These are phyloP conservation scores for Paracyclopina nana DNA, from an alignment of 1,140 invertebrate species.

Conservation along the genomic window DNA sequence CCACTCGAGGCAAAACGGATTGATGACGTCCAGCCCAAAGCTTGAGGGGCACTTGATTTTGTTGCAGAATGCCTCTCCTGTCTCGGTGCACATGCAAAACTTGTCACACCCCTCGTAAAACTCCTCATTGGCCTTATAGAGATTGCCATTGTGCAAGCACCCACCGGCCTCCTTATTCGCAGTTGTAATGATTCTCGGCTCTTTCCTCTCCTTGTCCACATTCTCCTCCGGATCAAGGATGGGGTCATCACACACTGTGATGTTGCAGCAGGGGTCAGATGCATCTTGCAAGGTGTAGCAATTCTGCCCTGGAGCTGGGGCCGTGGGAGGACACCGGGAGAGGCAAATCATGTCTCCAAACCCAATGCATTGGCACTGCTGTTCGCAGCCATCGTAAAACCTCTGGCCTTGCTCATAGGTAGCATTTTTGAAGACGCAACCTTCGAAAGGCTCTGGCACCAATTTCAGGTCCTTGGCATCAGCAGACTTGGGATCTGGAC, in stretches of 20 bases:
- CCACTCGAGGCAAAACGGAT: conserved; percentile 62
- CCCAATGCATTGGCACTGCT: conserved; percentile 49
- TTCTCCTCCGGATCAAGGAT: conserved; percentile 1
- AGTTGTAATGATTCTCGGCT: no score
- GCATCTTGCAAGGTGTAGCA: conserved; percentile 22
- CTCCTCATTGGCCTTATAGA: conserved; percentile 39
- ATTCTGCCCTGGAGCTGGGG: conserved; percentile 9
- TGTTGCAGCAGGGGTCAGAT: conserved; percentile 27
- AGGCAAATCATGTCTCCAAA: conserved; percentile 48
- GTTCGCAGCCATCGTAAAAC: conserved; percentile 53
- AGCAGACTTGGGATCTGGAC: conserved; percentile 20
- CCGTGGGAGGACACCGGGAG: conserved; percentile 31
- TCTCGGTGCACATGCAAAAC: conserved; percentile 44
- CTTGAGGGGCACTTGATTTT: conserved; percentile 58
- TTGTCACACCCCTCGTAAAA: conserved; percentile 48
- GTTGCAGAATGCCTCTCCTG: conserved; percentile 40
- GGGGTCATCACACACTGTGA: conserved; percentile 24
- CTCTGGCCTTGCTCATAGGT: conserved; percentile 42
- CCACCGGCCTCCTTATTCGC: no score
- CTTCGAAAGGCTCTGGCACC: conserved; percentile 29
- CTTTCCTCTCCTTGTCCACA: conserved; percentile 1
- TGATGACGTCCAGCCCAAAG: conserved; percentile 56
- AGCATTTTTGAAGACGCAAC: conserved; percentile 48
- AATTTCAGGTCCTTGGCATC: conserved; percentile 5
- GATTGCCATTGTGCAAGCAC: conserved; percentile 37